Base-by-base conservation (phyloP, 2,797 vertebrate species). In the Phaenicophaeus curvirostris region DNA sequence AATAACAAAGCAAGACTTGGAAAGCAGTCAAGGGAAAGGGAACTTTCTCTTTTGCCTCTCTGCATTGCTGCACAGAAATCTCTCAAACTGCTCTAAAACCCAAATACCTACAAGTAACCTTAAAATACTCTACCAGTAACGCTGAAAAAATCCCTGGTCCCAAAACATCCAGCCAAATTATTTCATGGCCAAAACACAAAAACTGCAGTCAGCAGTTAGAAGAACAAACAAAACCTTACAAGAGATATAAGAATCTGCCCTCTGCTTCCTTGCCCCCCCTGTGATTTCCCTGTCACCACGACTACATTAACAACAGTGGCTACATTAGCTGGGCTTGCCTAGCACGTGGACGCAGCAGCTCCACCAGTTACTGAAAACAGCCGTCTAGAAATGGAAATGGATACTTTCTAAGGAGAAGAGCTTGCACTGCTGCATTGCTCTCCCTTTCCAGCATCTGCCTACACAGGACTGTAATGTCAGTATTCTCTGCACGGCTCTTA, bases 191-290 rank as follows among this genome's bases (percentile, higher is more conserved):
- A 69, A 93, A 96, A 76, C 67, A 93, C 74, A 94, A 93, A 91
- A 85, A 85, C 4, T 82, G 46, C 83, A 87, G 80, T 84, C 74
- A 81, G 82, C 63, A 83, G 57, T 83, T 39, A 89, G 77, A 68
- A 76, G 89, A 87, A 91, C 57, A 96, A 96, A 96, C 55, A 75
- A 91, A 94, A 80, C 90, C 85, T 80, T 83, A 53, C 58, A 93
- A 82, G 83, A 87, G 57, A 65, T 41, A 72, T 71, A 93, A 80
- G 90, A 93, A 84, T 91, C 80, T 96, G 91, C 53, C 80, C 80
- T 94, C 72, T 84, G 53, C 63, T 87, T 82, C 46, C 53, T 15
- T 6, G 2, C 12, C 50, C 25, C 27, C 44, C 12, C 28, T 3
- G 8, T 73, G 71, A 92, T 68, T 91, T 66, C 37, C 33, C 39